These are phyloP conservation scores for Trisateles emortualis DNA, from an alignment of 2,888 invertebrate genomes.

Conservation along the genomic window DNA sequence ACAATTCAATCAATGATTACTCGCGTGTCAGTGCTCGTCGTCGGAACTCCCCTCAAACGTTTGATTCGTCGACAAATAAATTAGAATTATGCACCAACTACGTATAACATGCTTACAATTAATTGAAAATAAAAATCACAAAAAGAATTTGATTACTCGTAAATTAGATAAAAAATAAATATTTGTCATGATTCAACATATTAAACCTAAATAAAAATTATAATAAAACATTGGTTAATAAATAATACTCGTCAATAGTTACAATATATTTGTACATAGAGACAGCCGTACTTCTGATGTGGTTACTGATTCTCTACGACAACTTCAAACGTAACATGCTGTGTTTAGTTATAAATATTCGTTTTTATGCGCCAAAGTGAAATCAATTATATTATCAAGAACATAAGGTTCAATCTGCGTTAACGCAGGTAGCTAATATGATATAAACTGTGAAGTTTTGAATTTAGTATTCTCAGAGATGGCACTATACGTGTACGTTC, in stretches of 20 bases:
- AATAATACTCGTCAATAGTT: conserved; percentile 76
- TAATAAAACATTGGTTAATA: conserved; percentile 60
- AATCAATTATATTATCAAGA: no score
- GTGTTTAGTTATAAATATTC: no score
- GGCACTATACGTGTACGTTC: no score
- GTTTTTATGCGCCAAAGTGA: no score
- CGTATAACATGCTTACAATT: conserved; percentile 46
- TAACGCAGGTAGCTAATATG: no score
- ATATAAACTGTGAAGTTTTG: no score
- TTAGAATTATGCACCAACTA: conserved; percentile 66
- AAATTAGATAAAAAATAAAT: conserved; percentile 71
- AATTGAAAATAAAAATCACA: conserved; percentile 46
- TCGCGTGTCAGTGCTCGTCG: not conserved
- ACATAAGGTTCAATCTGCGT: no score
- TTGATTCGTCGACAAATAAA: conserved; percentile 41
- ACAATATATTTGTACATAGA: conserved; percentile 71
- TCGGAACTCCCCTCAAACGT: not conserved
- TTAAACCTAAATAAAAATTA: conserved; percentile 68
- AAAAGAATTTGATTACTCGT: conserved; percentile 47
- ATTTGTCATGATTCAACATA: conserved; percentile 82
- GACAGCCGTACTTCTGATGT: conserved; percentile 67
- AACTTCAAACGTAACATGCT: not conserved
- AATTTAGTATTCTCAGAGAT: no score
- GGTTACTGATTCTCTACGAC: conserved; percentile 16
- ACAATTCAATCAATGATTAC: no score